These are phyloP conservation scores for Brenthis daphne DNA, from an alignment of 2,888 invertebrate genomes.

Conservation along the genomic window DNA sequence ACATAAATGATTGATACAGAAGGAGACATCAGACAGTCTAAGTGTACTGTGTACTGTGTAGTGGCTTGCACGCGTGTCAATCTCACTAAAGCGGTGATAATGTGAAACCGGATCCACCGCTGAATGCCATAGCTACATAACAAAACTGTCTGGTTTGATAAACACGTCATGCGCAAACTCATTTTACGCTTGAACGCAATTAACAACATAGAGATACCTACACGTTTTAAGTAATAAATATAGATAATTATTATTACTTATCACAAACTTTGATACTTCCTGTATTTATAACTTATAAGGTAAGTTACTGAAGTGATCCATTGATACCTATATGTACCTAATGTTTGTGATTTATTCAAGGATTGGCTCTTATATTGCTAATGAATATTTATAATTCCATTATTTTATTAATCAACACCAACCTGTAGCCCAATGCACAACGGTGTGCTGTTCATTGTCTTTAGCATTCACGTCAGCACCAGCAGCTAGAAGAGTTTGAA, in stretches of 20 bases:
- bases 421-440: conserved; percentile 99
- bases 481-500: conserved; percentile 92
- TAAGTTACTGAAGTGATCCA: too few species aligned
- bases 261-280: too few species aligned
- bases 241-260: too few species aligned
- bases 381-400: neutral
- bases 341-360: too few species aligned
- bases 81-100: conserved; percentile 53
- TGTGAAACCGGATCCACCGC: conserved; percentile 51
- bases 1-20: too few species aligned
- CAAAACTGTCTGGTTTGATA: conserved; percentile 36
- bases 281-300: too few species aligned
- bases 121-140: conserved; percentile 68
- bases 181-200: neutral
- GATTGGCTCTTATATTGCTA: too few species aligned
- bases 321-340: too few species aligned
- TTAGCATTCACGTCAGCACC: conserved; percentile 94
- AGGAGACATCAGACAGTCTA: too few species aligned
- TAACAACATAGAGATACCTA: neutral
- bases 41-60: too few species aligned
- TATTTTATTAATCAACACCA: conserved; percentile 24
- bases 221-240: too few species aligned
- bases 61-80: conserved; percentile 20
- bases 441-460: conserved; percentile 97
- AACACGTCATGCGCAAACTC: conserved; percentile 18